Evolutionary conservation across 2,888 invertebrate genomes (phyloP), one percentile per base, ranked within the genome.

Genomic region (Cantharis nigra): DNA sequence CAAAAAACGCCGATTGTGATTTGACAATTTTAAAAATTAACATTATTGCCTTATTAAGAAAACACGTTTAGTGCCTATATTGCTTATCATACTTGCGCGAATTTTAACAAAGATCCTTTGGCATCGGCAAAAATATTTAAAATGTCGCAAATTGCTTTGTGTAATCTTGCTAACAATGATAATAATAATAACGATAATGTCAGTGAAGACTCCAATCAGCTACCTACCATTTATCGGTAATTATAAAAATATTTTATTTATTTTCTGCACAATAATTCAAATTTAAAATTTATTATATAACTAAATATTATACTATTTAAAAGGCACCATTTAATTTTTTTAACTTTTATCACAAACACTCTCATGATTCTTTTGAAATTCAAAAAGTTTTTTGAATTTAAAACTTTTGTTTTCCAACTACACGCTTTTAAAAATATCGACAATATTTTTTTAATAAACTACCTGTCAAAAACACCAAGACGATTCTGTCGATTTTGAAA

Each of bases 201-300:
- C 89, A 94, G 95, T 91, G 95, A 95, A 89, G 95, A 95, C 90
- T 95, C 95, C 89, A 95, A 93, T 90, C 93, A 95, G 88, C 93
- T 95, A 89, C 94, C 94, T 84, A 95, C 96, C 84, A 96, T 96
- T 90, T 96, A 96, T 92, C 95, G 96, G 96, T 96, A 94, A 88
- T 83, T 85, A 83, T 81, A 78, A 75, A 72, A n/a, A 10, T 63
- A 49, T 33, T 13, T 67, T 72, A 67, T 23, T 23, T 67, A 23
- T 67, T 67, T 67, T n/a, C 65, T 49, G 49, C 49, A 49, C 49
- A 49, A 49, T 49, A 49, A 49, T 49, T 49, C 49, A 49, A 49
- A 13, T 49, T n/a, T 49, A 49, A 49, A 49, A 49, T 49, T 49
- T 49, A 49, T 49, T 49, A 49, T 49, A 49, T 49, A 49, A 49